Evolutionary conservation across 2,888 invertebrate genomes (phyloP).

Genomic region (Panopea generosa): DNA sequence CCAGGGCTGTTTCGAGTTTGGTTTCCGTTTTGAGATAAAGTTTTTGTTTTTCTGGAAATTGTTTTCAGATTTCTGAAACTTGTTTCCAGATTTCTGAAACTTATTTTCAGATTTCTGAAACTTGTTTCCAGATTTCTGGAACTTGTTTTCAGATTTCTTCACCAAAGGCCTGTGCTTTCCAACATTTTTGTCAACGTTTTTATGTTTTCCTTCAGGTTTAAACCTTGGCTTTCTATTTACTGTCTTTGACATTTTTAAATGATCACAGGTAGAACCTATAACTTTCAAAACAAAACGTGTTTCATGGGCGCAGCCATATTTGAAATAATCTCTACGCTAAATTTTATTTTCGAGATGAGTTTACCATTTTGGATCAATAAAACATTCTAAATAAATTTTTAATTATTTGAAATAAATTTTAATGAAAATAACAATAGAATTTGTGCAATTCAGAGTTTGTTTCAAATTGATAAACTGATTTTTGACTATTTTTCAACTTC

Average conservation of each 20-base stretch:
- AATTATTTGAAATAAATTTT: too few species aligned
- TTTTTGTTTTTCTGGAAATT: background rate
- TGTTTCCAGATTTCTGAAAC: background rate
- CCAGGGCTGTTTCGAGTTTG: background rate
- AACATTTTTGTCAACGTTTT: background rate
- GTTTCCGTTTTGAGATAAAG: background rate
- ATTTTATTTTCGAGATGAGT: too few species aligned
- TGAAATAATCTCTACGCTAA: conserved; percentile 27
- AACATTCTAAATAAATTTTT: too few species aligned
- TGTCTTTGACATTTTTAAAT: too few species aligned
- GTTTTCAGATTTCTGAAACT: background rate
- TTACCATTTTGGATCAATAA: too few species aligned
- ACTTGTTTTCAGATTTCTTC: background rate
- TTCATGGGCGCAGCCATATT: conserved; percentile 55
- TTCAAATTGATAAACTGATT: too few species aligned
- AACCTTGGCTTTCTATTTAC: too few species aligned
- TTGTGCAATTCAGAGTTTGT: too few species aligned
- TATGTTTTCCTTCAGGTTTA: too few species aligned
- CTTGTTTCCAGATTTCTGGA: background rate
- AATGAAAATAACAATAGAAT: too few species aligned
- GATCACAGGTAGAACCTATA: too few species aligned
- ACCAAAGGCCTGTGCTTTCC: background rate
- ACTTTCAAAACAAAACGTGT: background rate
- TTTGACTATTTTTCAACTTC: too few species aligned
- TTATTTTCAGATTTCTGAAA: background rate